A percentile compares a stretch with the other conserved stretches of the same genome.
These are phyloP conservation scores for Tapera naevia DNA, from an alignment of 2,797 vertebrate genomes.

Conservation along the genomic window DNA sequence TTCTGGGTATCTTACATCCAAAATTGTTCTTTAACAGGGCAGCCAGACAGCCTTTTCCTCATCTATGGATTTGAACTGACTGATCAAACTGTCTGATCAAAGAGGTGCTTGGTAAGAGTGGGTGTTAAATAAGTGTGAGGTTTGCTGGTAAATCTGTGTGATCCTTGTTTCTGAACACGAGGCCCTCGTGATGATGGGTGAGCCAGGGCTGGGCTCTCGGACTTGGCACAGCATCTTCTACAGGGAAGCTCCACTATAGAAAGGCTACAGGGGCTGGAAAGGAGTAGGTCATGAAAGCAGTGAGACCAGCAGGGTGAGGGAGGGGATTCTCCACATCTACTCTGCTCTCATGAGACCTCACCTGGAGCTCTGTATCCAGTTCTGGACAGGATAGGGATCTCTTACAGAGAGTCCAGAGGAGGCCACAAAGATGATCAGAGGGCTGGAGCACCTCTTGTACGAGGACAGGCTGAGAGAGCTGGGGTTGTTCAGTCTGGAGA, in stretches of 20 bases:
- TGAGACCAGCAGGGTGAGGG: no score
- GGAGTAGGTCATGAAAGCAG: neutral
- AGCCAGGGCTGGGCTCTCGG: neutral
- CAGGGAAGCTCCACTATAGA: neutral
- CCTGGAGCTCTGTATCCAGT: no score
- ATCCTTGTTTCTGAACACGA: neutral
- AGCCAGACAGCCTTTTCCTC: neutral
- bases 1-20: neutral
- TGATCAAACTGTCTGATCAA: neutral
- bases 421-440: no score
- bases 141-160: neutral
- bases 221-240: neutral
- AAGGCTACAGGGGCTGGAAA: neutral
- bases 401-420: no score
- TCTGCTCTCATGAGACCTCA: no score
- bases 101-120: neutral
- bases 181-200: rapidly evolving
- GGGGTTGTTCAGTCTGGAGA: no score
- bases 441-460: no score
- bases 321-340: no score
- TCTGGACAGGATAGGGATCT: no score
- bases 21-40: neutral
- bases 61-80: neutral
- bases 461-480: no score
- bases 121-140: neutral